phyloP scores from a whole-genome alignment of 1,140 invertebrate species.

The Drosophila dunni region DNA sequence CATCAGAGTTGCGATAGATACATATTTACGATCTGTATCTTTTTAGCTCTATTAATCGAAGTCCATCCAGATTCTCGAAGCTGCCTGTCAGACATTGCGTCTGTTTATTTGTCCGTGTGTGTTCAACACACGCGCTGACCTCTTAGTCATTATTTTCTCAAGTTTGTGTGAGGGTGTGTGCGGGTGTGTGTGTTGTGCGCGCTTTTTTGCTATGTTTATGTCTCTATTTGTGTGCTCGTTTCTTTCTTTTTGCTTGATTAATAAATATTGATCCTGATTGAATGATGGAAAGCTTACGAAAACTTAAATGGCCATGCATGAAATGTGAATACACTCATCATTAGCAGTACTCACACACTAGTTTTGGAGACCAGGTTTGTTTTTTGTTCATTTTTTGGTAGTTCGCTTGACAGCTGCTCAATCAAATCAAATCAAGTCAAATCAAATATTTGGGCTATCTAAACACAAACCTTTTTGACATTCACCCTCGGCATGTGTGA shows the following conservation, averaged over 20 bases:
- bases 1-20: neutral
- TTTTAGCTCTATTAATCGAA: slow-evolving; percentile 2
- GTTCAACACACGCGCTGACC: slow-evolving; percentile 71
- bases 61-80: neutral
- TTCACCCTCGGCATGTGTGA: slow-evolving; percentile 28
- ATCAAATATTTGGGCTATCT: slow-evolving; percentile 78
- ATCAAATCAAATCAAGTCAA: slow-evolving; percentile 81
- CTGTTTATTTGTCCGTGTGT: slow-evolving; percentile 59
- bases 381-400: slow-evolving; percentile 32
- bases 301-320: slow-evolving; percentile 49
- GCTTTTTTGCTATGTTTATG: slow-evolving; percentile 30
- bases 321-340: neutral
- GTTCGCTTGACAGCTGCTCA: slow-evolving; percentile 75
- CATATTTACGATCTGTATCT: neutral
- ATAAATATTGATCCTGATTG: slow-evolving; percentile 82
- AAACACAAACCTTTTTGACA: slow-evolving; percentile 78
- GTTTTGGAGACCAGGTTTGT: slow-evolving; percentile 64
- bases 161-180: slow-evolving; percentile 13
- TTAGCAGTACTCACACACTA: slow-evolving; percentile 1
- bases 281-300: slow-evolving; percentile 78
- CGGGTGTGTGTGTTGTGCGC: slow-evolving; percentile 26
- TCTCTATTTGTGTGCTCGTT: slow-evolving; percentile 14
- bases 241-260: slow-evolving; percentile 58
- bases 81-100: slow-evolving; percentile 51
- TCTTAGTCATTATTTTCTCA: slow-evolving; percentile 54